These are phyloP conservation scores for Microctenopoma stevenorrisi DNA, from an alignment of 2,797 vertebrate species.

Conservation along the genomic window DNA sequence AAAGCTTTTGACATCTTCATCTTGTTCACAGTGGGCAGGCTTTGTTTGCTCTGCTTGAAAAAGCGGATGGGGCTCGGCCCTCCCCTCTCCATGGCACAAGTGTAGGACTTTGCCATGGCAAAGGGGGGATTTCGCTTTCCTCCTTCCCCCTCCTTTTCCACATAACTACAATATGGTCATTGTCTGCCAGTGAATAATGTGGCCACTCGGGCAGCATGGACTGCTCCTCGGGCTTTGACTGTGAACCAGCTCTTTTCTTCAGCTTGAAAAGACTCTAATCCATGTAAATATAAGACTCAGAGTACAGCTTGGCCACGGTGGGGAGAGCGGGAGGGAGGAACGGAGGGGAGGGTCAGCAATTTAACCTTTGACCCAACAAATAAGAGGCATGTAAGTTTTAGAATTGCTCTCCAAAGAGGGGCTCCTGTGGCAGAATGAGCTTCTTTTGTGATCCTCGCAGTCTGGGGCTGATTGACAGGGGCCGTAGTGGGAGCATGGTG, in stretches of 20 bases:
- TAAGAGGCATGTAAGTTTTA: slow-evolving; percentile 99
- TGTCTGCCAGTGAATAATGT: slow-evolving; percentile 98
- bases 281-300: slow-evolving; percentile 99
- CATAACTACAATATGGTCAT: slow-evolving; percentile 98
- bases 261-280: slow-evolving; percentile 99
- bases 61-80: slow-evolving; percentile 94
- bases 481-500: slow-evolving; percentile 65
- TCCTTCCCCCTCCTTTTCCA: slow-evolving; percentile 90
- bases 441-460: slow-evolving; percentile 87
- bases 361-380: slow-evolving; percentile 99
- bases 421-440: slow-evolving; percentile 94
- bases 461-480: slow-evolving; percentile 93
- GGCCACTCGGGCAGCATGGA: slow-evolving; percentile 97
- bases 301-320: slow-evolving; percentile 95
- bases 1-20: slow-evolving; percentile 99
- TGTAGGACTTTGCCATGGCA: slow-evolving; percentile 94
- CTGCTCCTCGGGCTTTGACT: slow-evolving; percentile 95
- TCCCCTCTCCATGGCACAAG: slow-evolving; percentile 96
- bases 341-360: slow-evolving; percentile 94
- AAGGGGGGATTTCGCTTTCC: slow-evolving; percentile 87
- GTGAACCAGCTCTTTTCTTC: slow-evolving; percentile 98
- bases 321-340: slow-evolving; percentile 83
- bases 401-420: slow-evolving; percentile 99
- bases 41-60: slow-evolving; percentile 99
- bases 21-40: slow-evolving; percentile 93